phyloP scores from a whole-genome alignment of 2,113 vertebrate species.

The Platichthys stellatus region DNA sequence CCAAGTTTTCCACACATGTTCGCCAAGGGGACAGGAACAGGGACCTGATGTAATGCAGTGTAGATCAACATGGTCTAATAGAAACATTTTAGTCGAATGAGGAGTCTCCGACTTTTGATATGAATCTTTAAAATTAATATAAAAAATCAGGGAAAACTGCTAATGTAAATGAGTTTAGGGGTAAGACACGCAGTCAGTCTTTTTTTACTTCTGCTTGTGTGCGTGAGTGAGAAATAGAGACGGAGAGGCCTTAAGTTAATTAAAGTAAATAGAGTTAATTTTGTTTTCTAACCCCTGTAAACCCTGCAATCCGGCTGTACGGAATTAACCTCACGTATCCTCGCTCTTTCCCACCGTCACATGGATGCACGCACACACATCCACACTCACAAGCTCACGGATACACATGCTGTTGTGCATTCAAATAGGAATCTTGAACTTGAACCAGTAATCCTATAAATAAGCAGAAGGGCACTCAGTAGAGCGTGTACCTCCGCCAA shows the following conservation, averaged over 20 bases:
- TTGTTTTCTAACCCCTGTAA: conserved; percentile 50
- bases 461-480: background rate
- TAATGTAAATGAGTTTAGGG: background rate
- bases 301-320: conserved; percentile 46
- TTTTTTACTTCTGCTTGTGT: background rate
- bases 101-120: background rate
- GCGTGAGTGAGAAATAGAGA: background rate
- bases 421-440: conserved; percentile 4
- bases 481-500: background rate
- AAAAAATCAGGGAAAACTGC: background rate
- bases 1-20: background rate
- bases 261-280: conserved; percentile 62
- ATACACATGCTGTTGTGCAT: background rate
- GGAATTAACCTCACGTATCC: conserved; percentile 62
- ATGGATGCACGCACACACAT: background rate
- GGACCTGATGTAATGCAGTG: background rate
- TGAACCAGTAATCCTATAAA: background rate
- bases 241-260: conserved; percentile 47
- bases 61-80: background rate
- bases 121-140: background rate
- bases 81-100: background rate
- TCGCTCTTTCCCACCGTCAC: conserved; percentile 12
- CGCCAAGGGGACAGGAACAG: background rate
- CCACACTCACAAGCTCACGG: background rate
- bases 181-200: background rate